Percentiles rank a stretch among this genome's conserved stretches.
These are phyloP conservation scores for Hybognathus amarus DNA, from an alignment of 2,797 vertebrate genomes.

Conservation along the genomic window DNA sequence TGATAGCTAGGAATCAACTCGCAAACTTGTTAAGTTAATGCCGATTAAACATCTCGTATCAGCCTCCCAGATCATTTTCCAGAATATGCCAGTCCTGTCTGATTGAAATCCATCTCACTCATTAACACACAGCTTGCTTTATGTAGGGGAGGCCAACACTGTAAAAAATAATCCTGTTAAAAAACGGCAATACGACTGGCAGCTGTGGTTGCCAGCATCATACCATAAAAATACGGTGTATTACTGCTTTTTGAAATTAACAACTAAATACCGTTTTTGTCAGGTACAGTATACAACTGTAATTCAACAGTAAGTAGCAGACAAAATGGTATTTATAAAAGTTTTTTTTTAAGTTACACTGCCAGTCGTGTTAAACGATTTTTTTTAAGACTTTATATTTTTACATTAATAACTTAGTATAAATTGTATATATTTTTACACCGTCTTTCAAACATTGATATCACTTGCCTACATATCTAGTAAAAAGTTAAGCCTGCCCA, in stretches of 20 bases:
- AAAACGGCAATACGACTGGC: too few relatives aligned
- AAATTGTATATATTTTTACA: background rate
- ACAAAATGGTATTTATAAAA: too few relatives aligned
- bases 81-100: background rate
- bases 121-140: background rate
- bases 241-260: too few relatives aligned
- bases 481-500: background rate
- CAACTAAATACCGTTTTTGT: too few relatives aligned
- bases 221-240: too few relatives aligned
- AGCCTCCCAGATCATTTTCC: background rate
- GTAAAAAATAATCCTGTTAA: too few relatives aligned
- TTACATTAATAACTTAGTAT: background rate
- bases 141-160: background rate
- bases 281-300: too few relatives aligned
- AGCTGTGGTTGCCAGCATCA: too few relatives aligned
- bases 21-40: constrained; percentile 11
- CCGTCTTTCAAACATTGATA: background rate
- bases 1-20: background rate
- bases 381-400: background rate
- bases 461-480: background rate
- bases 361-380: too few relatives aligned
- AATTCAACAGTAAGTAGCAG: too few relatives aligned
- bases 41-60: background rate
- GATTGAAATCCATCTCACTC: background rate
- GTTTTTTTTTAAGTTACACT: too few relatives aligned